These are phyloP conservation scores for Bombus soroeensis DNA, from an alignment of 1,140 invertebrate genomes.

Conservation along the genomic window DNA sequence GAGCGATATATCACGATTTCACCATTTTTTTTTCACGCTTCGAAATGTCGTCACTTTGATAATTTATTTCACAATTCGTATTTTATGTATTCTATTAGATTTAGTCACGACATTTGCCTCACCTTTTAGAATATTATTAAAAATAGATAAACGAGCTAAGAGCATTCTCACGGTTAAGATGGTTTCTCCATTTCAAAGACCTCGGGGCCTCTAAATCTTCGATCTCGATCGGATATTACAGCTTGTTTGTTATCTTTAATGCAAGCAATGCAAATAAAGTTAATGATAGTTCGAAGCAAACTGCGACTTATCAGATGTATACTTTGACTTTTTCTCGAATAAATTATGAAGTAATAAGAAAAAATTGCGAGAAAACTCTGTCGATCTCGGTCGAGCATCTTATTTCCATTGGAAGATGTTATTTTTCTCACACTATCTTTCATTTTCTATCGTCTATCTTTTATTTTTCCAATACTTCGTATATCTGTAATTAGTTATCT, in stretches of 20 bases:
- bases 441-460: too few species aligned
- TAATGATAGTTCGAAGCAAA: slow-evolving; percentile 7
- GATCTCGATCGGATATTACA: neutral
- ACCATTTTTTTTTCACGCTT: neutral
- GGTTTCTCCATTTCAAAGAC: slow-evolving; percentile 17
- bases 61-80: neutral
- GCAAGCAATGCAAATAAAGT: slow-evolving; percentile 3
- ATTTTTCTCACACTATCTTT: neutral
- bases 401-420: neutral
- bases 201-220: slow-evolving; percentile 31
- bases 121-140: slow-evolving; percentile 33
- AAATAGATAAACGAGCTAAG: slow-evolving; percentile 19
- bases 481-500: neutral
- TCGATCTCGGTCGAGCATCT: neutral
- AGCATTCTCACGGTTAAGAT: slow-evolving; percentile 24
- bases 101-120: slow-evolving; percentile 34
- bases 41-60: neutral
- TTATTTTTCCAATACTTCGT: neutral
- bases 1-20: neutral
- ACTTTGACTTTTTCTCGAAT: neutral
- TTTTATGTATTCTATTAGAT: slow-evolving; percentile 2
- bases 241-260: slow-evolving; percentile 20
- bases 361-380: slow-evolving; percentile 1
- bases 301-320: neutral
- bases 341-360: neutral